Base-by-base conservation (phyloP, 2,113 vertebrate genomes). In the Psephotus haematonotus region DNA sequence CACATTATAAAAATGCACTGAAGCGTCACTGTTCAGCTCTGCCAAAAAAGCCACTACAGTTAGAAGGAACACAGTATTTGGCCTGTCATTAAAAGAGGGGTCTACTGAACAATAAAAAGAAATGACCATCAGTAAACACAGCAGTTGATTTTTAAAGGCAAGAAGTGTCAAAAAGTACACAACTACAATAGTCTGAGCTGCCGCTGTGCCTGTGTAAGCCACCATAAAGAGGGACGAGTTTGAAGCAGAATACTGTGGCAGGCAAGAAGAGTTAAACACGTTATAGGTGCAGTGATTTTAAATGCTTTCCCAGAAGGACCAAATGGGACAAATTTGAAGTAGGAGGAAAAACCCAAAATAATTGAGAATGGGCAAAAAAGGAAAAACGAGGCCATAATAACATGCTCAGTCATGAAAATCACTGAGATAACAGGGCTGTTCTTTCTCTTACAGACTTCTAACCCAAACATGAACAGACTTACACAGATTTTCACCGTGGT, bases 1-100 rank as follows among this genome's bases (percentile, higher is more conserved):
- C 75, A 80, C 44, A 71, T 91, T 86, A 88, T 79, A 72, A 84
- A 96, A 93, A 91, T 72, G 57, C 84, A 92, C 62, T 64, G 83
- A 86, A 39, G 88, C 82, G 77, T 94, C 83, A 92, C 85, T 57
- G 31, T 49, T 69, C 41, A 70, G 62, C 57, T 81, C 72, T 78
- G 92, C 88, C 80, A 90, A 83, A 84, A 83, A 71, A 78, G 39
- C 39, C 39, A n/a, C 0, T 19, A 53, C 11, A 52, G 46, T 71
- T 31, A 70, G 43, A 92, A 82, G 28, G 33, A 94, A 78, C 52
- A 76, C 18, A 62, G 1, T 52, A 44, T 86, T 78, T 72, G 27
- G 39, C n/a, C 57, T 33, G 52, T 22, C 76, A 43, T 43, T 49
- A 63, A 81, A 88, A 92, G 22, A 31, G 16, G 18, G 25, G 29